Percentiles rank a stretch among this genome's conserved stretches.
Evolutionary conservation across 2,797 vertebrate species (phyloP).

Genomic region (Rhinophrynus dorsalis): DNA sequence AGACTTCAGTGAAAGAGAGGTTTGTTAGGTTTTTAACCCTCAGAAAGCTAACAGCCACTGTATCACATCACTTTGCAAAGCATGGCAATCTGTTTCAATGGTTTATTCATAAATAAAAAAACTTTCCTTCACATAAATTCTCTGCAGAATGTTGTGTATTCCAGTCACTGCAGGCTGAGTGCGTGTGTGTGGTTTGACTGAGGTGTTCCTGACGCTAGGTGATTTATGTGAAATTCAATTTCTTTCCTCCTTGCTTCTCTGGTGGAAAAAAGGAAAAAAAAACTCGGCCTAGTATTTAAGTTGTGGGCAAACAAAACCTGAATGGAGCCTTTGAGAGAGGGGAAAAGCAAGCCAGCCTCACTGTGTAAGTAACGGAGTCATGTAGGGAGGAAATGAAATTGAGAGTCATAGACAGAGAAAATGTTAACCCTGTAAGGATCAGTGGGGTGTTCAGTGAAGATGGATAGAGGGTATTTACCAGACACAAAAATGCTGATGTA

Average conservation of each 20-base stretch:
- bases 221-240: constrained; percentile 50
- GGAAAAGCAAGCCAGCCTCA: constrained; percentile 22
- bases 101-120: constrained; percentile 48
- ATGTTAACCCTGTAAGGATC: too few species aligned
- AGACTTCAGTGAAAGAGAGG: constrained; percentile 17
- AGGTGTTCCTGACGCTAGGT: constrained; percentile 44
- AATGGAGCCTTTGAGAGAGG: constrained; percentile 44
- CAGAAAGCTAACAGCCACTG: neutral
- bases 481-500: constrained; percentile 20
- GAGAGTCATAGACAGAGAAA: constrained; percentile 32
- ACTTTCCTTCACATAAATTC: constrained; percentile 37
- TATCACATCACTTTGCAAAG: constrained; percentile 13
- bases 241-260: constrained; percentile 44
- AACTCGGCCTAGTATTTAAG: constrained; percentile 31
- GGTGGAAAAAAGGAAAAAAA: constrained; percentile 44
- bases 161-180: constrained; percentile 33
- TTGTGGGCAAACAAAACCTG: constrained; percentile 47
- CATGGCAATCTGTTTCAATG: constrained; percentile 17
- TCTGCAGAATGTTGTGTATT: constrained; percentile 33
- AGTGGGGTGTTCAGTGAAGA: too few species aligned
- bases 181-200: constrained; percentile 48
- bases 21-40: constrained; percentile 35
- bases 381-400: constrained; percentile 31
- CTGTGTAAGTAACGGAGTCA: constrained; percentile 22
- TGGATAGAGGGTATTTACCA: constrained; percentile 34